A percentile compares a stretch with the other conserved stretches of the same genome.
Evolutionary conservation across 2,888 invertebrate species (phyloP).

Genomic region (Lasioglossum figueresi): DNA sequence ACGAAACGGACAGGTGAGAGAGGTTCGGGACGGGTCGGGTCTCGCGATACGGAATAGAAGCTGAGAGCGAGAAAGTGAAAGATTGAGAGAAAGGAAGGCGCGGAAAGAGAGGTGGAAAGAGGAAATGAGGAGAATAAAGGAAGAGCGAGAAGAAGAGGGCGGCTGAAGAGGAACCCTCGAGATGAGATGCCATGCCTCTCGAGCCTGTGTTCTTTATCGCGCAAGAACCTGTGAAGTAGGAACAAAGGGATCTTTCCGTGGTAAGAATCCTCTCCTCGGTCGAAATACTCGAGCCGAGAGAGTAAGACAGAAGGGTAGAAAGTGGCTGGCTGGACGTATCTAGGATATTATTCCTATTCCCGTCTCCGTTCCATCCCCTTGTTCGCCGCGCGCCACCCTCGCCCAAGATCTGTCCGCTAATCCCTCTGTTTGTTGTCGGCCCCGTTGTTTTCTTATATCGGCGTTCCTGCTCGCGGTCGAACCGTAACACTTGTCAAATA

Average conservation of each 20-base stretch:
- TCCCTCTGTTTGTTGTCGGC: neutral
- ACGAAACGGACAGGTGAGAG: constrained; percentile 26
- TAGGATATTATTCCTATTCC: constrained; percentile 53
- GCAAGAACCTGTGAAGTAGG: constrained; percentile 72
- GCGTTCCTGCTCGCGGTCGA: neutral
- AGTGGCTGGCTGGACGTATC: constrained; percentile 38
- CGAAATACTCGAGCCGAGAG: constrained; percentile 56
- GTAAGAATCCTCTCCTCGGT: constrained; percentile 61
- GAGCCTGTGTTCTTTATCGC: constrained; percentile 69
- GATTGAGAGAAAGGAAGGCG: neutral
- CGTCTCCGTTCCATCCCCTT: constrained; percentile 44
- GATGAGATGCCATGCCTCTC: constrained; percentile 60
- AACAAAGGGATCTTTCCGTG: constrained; percentile 69
- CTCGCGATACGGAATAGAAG: neutral
- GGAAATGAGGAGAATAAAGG: constrained; percentile 10
- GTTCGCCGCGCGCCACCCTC: constrained; percentile 33
- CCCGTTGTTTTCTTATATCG: neutral
- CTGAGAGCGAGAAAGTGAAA: neutral
- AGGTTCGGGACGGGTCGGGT: neutral
- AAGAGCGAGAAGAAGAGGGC: constrained; percentile 15
- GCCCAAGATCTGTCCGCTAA: neutral
- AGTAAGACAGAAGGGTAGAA: constrained; percentile 22
- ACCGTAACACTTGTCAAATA: constrained; percentile 38
- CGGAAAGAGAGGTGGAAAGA: neutral
- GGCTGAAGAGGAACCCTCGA: constrained; percentile 48